phyloP scores from a whole-genome alignment of 2,888 invertebrate genomes.

The Rotaria sp. region DNA sequence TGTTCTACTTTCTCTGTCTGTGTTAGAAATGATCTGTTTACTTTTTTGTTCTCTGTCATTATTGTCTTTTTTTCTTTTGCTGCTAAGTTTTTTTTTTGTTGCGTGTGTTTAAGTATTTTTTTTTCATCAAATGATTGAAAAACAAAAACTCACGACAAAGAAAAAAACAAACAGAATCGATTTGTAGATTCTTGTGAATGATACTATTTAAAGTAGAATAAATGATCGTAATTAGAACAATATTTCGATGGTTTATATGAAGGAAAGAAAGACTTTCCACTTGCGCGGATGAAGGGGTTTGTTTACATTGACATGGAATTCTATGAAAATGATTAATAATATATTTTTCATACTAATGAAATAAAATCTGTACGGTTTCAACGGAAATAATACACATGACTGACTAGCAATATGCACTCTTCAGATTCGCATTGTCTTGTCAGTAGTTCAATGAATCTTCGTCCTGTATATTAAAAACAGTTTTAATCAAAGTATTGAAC shows the following conservation, averaged over 20 bases:
- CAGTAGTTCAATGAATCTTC: too few relatives aligned
- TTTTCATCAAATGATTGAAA: background rate
- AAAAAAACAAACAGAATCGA: background rate
- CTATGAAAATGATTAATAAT: too few relatives aligned
- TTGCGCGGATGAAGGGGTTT: too few relatives aligned
- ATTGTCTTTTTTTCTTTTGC: background rate
- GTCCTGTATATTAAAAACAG: too few relatives aligned
- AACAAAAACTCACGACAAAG: background rate
- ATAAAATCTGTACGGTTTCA: too few relatives aligned
- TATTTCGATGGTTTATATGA: background rate
- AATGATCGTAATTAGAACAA: constrained; percentile 7
- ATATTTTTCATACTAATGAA: too few relatives aligned
- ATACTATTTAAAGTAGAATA: background rate
- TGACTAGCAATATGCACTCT: too few relatives aligned
- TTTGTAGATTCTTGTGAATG: constrained; percentile 13
- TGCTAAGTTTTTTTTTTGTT: background rate
- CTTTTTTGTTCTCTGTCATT: background rate
- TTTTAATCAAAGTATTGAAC: too few relatives aligned
- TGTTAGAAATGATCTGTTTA: constrained; percentile 10
- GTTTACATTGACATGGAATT: too few relatives aligned
- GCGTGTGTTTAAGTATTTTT: background rate
- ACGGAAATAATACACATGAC: too few relatives aligned
- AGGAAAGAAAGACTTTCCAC: too few relatives aligned
- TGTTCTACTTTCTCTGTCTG: background rate
- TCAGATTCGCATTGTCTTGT: too few relatives aligned